Conservation (phyloP, 2,888 invertebrate genomes). For the Protodeltote pygarga region DNA sequence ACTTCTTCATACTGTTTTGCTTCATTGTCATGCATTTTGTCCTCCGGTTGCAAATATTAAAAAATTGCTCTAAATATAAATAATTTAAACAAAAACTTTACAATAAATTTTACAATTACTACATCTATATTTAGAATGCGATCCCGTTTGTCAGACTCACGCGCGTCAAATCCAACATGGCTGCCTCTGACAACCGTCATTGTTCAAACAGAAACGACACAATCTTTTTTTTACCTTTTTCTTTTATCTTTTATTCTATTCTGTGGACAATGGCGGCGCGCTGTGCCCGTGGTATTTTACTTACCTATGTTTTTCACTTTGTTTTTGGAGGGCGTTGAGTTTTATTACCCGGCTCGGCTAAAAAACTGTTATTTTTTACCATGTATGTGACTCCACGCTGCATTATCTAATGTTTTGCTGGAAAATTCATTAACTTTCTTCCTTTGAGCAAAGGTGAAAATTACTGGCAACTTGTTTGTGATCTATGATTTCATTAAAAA, state of each 20-base stretch:
- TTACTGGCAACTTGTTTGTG: too few relatives aligned
- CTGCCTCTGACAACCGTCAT: constrained; percentile 82
- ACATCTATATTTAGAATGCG: constrained; percentile 45
- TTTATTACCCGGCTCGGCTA: constrained; percentile 49
- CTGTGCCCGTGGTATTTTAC: constrained; percentile 77
- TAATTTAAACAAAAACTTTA: constrained; percentile 9
- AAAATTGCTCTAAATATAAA: not conserved
- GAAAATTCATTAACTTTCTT: too few relatives aligned
- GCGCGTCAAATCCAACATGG: constrained; percentile 74
- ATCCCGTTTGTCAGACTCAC: constrained; percentile 56
- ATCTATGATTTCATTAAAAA: too few relatives aligned
- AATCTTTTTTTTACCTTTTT: constrained; percentile 77
- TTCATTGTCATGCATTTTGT: too few relatives aligned
- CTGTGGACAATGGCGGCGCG: constrained; percentile 78
- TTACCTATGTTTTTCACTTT: constrained; percentile 77
- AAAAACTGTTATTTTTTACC: constrained; percentile 53
- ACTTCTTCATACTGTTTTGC: too few relatives aligned
- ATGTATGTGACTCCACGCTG: constrained; percentile 26
- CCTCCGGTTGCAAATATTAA: too few relatives aligned
- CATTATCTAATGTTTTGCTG: not conserved
- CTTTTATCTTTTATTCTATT: constrained; percentile 76
- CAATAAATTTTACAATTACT: constrained; percentile 29
- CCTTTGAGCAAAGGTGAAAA: too few relatives aligned
- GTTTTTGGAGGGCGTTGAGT: constrained; percentile 62
- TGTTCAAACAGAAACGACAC: constrained; percentile 85